These are phyloP conservation scores for Heloderma charlesbogerti DNA, from an alignment of 2,113 vertebrate genomes.

Conservation along the genomic window DNA sequence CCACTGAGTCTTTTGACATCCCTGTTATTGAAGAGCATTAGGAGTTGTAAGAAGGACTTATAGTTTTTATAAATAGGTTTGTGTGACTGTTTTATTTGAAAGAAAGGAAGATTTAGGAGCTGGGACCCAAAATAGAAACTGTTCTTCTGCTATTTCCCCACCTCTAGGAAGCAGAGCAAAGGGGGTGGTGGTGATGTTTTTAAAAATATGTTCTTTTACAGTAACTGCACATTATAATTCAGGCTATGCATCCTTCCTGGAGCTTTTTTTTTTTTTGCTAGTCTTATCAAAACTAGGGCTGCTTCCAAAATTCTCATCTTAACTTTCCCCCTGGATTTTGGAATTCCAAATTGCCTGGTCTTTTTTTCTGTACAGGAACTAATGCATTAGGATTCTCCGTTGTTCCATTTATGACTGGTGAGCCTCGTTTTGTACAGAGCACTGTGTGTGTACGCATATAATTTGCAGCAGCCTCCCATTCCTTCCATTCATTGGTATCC, in stretches of 20 bases:
- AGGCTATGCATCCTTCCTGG: not conserved
- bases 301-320: not conserved
- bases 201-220: not conserved
- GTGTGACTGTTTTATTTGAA: not conserved
- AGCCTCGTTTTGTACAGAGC: no score
- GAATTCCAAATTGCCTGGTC: not conserved
- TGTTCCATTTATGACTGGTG: not conserved
- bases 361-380: not conserved
- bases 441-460: no score
- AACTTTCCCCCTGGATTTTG: not conserved
- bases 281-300: not conserved
- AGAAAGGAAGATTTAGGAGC: not conserved
- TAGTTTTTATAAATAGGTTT: not conserved
- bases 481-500: no score
- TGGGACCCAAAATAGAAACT: not conserved
- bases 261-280: not conserved
- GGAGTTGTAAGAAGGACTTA: slow-evolving; percentile 17
- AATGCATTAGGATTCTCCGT: not conserved
- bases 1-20: not conserved
- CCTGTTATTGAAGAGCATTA: not conserved
- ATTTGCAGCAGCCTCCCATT: no score
- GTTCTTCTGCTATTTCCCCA: not conserved
- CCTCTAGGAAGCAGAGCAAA: not conserved
- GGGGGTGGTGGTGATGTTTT: not conserved
- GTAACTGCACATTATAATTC: not conserved